Percentiles rank a stretch among this genome's conserved stretches.
Evolutionary conservation across 1,140 invertebrate genomes (phyloP).

Genomic region (Bombus waltoni): DNA sequence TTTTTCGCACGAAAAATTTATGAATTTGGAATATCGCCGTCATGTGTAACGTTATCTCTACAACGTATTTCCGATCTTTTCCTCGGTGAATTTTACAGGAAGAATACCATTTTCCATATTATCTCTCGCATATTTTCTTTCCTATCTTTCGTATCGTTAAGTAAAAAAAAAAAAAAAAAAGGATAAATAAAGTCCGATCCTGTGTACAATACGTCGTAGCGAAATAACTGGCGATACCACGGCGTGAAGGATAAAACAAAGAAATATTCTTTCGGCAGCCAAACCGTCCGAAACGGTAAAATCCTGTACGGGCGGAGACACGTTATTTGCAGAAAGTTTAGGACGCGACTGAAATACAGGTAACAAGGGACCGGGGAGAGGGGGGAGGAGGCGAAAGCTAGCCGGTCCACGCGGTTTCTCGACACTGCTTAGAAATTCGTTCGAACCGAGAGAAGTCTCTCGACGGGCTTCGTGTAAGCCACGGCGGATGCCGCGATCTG

Average conservation of each 20-base stretch:
- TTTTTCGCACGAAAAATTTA: background rate
- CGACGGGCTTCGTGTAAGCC: conserved; percentile 27
- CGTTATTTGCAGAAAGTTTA: conserved; percentile 20
- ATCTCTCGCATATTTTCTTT: too few relatives aligned
- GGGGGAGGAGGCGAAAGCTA: background rate
- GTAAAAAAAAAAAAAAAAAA: too few relatives aligned
- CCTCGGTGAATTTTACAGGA: too few relatives aligned
- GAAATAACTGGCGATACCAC: background rate
- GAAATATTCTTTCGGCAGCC: background rate
- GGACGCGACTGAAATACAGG: conserved; percentile 15
- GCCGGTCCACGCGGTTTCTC: conserved; percentile 9
- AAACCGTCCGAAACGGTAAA: background rate
- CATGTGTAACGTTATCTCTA: background rate
- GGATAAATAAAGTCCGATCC: background rate
- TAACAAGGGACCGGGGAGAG: too few relatives aligned
- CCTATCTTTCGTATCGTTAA: too few relatives aligned
- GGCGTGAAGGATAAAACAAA: background rate
- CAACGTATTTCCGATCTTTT: background rate
- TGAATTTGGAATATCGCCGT: background rate
- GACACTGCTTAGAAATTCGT: conserved; percentile 42
- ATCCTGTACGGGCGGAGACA: background rate
- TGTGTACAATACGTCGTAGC: background rate
- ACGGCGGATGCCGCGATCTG: conserved; percentile 61
- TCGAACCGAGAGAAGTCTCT: conserved; percentile 35
- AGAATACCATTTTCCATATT: too few relatives aligned